A percentile compares a stretch with the other conserved stretches of the same genome.
phyloP scores from a whole-genome alignment of 2,113 vertebrate genomes.

The Cyanocitta stelleri region DNA sequence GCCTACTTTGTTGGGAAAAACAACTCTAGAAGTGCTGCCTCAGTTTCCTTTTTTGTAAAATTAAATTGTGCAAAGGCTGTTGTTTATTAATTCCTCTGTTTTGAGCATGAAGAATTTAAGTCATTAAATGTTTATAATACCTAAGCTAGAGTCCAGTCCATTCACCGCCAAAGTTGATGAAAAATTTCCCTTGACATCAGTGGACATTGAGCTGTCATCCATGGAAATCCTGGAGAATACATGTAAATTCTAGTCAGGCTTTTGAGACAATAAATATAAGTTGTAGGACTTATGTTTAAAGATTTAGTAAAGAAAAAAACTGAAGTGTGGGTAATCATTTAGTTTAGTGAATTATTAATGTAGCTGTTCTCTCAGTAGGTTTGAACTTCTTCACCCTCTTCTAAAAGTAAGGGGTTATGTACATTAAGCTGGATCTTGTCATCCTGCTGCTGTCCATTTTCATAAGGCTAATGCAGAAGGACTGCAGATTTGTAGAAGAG shows the following conservation, averaged over 20 bases:
- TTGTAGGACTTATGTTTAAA: neutral
- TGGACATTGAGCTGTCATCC: neutral
- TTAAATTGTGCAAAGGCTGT: neutral
- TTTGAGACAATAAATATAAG: neutral
- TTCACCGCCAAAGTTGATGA: neutral
- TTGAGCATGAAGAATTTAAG: neutral
- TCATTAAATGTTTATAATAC: neutral
- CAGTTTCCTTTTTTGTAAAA: slow-evolving; percentile 9
- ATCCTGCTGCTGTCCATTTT: neutral
- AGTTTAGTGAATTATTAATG: neutral
- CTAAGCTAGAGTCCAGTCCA: neutral
- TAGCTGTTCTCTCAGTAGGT: neutral
- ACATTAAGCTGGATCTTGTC: neutral
- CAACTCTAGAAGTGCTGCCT: neutral
- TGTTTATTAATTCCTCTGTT: neutral
- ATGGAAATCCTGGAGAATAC: neutral
- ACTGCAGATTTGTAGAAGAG: neutral
- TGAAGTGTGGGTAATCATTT: neutral
- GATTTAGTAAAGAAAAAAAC: neutral
- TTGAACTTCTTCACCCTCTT: neutral
- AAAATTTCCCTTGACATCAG: neutral
- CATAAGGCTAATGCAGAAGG: neutral
- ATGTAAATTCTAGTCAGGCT: neutral
- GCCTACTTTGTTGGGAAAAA: neutral
- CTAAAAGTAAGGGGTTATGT: neutral